These are phyloP conservation scores for Diogma glabrata DNA, from an alignment of 2,888 invertebrate genomes.

Conservation along the genomic window DNA sequence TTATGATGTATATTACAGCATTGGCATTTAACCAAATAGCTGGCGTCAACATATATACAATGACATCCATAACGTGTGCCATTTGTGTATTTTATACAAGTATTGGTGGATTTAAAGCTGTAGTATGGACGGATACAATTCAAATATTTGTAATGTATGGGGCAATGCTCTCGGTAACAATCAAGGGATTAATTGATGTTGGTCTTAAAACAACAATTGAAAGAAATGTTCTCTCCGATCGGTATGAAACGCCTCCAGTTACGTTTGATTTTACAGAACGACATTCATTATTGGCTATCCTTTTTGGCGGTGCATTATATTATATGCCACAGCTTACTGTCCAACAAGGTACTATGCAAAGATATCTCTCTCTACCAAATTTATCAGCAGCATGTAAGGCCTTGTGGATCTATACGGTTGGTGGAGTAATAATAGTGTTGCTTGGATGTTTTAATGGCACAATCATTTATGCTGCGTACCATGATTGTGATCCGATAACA, in stretches of 20 bases:
- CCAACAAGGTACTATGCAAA: slow-evolving; percentile 74
- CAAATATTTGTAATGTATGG: slow-evolving; percentile 38
- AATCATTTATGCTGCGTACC: slow-evolving; percentile 61
- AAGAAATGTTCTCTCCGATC: slow-evolving; percentile 53
- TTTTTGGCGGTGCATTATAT: slow-evolving; percentile 63
- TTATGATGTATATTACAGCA: slow-evolving; percentile 37
- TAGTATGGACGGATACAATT: slow-evolving; percentile 73
- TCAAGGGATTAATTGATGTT: slow-evolving; percentile 62
- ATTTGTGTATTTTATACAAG: slow-evolving; percentile 1
- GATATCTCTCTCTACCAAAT: slow-evolving; percentile 64
- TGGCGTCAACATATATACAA: slow-evolving; percentile 66
- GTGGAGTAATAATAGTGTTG: slow-evolving; percentile 35
- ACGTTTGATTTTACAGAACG: slow-evolving; percentile 66
- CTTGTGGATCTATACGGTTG: slow-evolving; percentile 27
- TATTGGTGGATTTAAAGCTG: slow-evolving; percentile 47
- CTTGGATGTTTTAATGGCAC: slow-evolving; percentile 57
- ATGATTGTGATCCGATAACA: slow-evolving; percentile 2
- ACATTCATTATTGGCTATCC: slow-evolving; percentile 63
- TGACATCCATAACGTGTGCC: slow-evolving; percentile 66
- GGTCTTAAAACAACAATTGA: slow-evolving; percentile 52
- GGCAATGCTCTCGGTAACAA: slow-evolving; percentile 56
- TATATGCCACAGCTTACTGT: slow-evolving; percentile 66
- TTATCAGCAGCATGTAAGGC: neutral
- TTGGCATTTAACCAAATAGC: slow-evolving; percentile 55
- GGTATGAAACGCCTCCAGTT: slow-evolving; percentile 58